Base-by-base conservation (phyloP, 2,797 vertebrate genomes). In the Anolis apletophallus region DNA sequence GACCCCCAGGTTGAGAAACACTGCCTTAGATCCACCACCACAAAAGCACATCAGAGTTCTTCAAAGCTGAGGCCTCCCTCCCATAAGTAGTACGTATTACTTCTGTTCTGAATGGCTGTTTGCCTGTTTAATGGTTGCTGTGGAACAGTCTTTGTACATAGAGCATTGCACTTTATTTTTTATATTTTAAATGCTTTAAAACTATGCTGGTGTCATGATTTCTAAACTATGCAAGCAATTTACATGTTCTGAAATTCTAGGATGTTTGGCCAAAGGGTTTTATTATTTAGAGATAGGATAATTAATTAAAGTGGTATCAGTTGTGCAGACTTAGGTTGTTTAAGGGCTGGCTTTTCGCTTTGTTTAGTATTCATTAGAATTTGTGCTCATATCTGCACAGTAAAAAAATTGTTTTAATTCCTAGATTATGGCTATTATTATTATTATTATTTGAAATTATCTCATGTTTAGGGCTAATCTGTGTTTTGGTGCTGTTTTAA, bases 291-390 rank as follows among this genome's bases (percentile, higher is more conserved):
- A 89, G 86, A 85, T 69, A 80, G 88, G 55, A 59, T 54, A 89
- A n/a, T 90, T 93, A 94, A 91, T 92, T 87, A 89, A 84, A 89
- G 80, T 87, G 77, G 73, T 80, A 74, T 2, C 74, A 88, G 55
- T 71, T 91, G 86, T 71, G 46, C 36, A 75, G 83, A 55, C 67
- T 91, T 86, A 16, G 0, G 14, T 52, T 91, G 16, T 83, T 90
- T 90, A 64, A 86, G 89, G 64, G 85, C 69, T 82, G 69, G 72
- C 19, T 87, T 46, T 72, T 88, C 74, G 40, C 86, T 85, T 12
- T 10, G 67, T 79, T 84, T 78, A 78, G 21, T 79, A 68, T 82
- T 90, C 80, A 34, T 86, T 89, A 68, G 46, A 82, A 80, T 85
- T 87, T 91, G 61, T 16, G 21, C 26, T 1, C 80, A 16, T 82